Percentiles rank a stretch among this genome's conserved stretches.
phyloP scores from a whole-genome alignment of 2,888 invertebrate genomes.

The Epinotia brunnichana region DNA sequence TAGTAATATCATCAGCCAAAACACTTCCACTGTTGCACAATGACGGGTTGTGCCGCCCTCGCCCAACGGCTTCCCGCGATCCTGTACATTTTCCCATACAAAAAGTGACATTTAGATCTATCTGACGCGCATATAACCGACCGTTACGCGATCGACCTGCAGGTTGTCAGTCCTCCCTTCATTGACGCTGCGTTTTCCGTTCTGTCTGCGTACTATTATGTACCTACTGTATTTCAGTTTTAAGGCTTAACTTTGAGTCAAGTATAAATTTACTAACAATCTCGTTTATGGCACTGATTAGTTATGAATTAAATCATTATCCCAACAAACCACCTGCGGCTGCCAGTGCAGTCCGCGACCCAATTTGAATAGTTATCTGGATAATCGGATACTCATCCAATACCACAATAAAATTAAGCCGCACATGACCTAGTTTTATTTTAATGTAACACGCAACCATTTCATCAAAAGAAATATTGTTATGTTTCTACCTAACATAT shows the following conservation, averaged over 20 bases:
- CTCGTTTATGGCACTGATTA: constrained; percentile 19
- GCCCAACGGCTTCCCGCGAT: no score
- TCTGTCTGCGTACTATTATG: no score
- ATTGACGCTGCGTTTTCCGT: no score
- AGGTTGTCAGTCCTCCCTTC: no score
- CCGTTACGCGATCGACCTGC: no score
- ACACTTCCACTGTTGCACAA: no score
- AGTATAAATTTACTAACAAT: constrained; percentile 5
- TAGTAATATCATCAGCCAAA: no score
- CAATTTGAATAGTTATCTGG: constrained; percentile 24
- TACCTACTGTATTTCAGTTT: not conserved
- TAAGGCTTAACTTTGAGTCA: not conserved
- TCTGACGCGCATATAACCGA: no score
- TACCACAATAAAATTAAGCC: constrained; percentile 27
- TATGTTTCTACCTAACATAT: not conserved
- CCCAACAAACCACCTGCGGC: constrained; percentile 21
- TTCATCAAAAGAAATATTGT: not conserved
- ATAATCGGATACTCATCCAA: constrained; percentile 26
- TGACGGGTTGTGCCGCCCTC: no score
- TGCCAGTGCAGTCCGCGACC: constrained; percentile 1
- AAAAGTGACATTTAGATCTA: no score
- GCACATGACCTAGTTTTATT: constrained; percentile 10
- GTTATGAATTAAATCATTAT: constrained; percentile 18
- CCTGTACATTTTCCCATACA: no score
- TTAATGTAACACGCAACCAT: not conserved